Evolutionary conservation across 2,797 vertebrate genomes (phyloP), one percentile per base, ranked within the genome.

Genomic region (Anisognathus igniventris): DNA sequence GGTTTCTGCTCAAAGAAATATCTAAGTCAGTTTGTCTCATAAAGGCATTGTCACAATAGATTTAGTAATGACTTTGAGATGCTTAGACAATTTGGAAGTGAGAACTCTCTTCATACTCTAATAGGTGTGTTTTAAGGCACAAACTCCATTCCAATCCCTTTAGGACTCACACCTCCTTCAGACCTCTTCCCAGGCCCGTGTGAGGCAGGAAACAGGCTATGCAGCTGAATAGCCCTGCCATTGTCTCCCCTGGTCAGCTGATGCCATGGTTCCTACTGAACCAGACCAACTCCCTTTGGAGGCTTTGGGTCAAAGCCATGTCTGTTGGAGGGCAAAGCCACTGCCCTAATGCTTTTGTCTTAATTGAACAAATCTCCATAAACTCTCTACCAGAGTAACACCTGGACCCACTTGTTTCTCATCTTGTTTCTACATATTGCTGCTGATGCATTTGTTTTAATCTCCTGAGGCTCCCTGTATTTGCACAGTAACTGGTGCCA

Each of bases 401-500:
- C 56, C 51, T 66, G 47, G 44, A 66, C n/a, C 37, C 22, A 70
- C 85, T 71, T 31, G 18, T 77, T 95, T 95, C n/a, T 92, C 28
- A 19, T 92, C 75, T 90, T 64, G n/a, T 88, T 95, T 92, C 66
- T 84, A 33, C 47, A 15, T 61, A 35, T 82, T 96, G 79, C 57
- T 92, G 74, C 42, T 85, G 44, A 88, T 95, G 72, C 86, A 54
- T 93, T 94, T 68, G 84, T 90, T 96, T 96, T 94, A 96, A 86
- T 96, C 82, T 86, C 93, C 90, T 50, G 45, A 95, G 86, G 44
- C 21, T 96, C 77, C 85, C 93, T 90, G 56, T 71, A 92, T 94
- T 95, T 96, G 88, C 94, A 78, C 83, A 95, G 80, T 93, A 97
- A 96, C 95, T 65, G 74, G 71, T 72, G 94, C 71, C 91, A 80